Evolutionary conservation across 1,140 invertebrate genomes (phyloP).

Genomic region (Halictus rubicundus): DNA sequence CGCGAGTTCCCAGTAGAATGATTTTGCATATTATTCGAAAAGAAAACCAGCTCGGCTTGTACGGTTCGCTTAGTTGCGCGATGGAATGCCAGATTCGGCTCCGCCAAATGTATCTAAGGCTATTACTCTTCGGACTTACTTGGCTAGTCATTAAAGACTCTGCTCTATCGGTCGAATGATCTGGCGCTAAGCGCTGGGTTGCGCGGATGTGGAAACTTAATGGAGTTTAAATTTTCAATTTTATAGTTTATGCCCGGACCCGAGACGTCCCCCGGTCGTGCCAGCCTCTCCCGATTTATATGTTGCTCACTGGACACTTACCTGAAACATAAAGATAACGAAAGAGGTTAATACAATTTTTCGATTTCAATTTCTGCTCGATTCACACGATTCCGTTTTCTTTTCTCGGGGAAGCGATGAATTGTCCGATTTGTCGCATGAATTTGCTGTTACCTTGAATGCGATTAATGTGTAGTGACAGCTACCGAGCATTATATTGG

Average conservation of each 20-base stretch:
- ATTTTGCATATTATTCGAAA: conserved; percentile 14
- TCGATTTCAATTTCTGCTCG: background rate
- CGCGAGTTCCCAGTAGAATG: background rate
- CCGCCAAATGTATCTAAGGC: conserved; percentile 4
- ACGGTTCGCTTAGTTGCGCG: background rate
- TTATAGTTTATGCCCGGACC: conserved; percentile 57
- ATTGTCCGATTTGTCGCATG: background rate
- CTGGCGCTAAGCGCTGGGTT: conserved; percentile 50
- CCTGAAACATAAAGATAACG: conserved; percentile 65
- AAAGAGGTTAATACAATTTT: conserved; percentile 36
- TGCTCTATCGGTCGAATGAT: conserved; percentile 66
- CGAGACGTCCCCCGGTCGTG: conserved; percentile 51
- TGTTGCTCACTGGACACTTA: conserved; percentile 44
- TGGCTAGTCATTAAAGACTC: conserved; percentile 67
- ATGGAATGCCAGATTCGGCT: conserved; percentile 26
- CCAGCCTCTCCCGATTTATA: conserved; percentile 43
- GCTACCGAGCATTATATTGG: too few species aligned
- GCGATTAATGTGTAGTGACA: too few species aligned
- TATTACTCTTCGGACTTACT: conserved; percentile 52
- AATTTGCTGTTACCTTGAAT: too few species aligned
- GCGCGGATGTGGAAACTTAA: conserved; percentile 53
- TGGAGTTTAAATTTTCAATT: conserved; percentile 52
- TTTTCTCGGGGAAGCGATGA: background rate
- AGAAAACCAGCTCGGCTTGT: background rate
- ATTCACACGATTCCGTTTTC: background rate